Evolutionary conservation across 2,888 invertebrate genomes (phyloP), one percentile per base, ranked within the genome.

Genomic region (Seladonia tumulorum): DNA sequence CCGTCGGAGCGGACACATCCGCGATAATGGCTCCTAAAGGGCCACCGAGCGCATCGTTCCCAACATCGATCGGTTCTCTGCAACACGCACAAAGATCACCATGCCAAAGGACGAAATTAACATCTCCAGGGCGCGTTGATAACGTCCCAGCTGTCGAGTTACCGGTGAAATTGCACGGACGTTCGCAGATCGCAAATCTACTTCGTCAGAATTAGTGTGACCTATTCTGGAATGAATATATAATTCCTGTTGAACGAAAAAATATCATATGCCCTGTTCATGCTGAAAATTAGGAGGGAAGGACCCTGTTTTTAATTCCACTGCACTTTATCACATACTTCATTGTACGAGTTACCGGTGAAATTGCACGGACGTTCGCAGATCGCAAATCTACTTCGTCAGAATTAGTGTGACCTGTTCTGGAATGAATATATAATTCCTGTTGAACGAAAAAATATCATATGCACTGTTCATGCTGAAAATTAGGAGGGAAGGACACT

Each of bases 11-110:
- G 76, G 88, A 81, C 82, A 83, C 81, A 81, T 86, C 63, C 73
- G 63, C 71, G 87, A 89, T 88, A 89, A 90, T 89, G 81, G 89
- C 75, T 66, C 82, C 81, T 82, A 82, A 82, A 86, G 83, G 86
- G 76, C 22, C 49, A 12, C 57, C 29, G 29, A 70, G 57, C 74
- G 71, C 57, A 80, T 84, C 82, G 79, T 75, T 75, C 25, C 63
- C 29, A 42, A 16, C 45, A 47, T 63, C 47, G 63, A 66, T 47
- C 35, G 25, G 35, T 14, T 49, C 49, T 22, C 35, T 66, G 7
- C 66, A 35, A 3, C 35, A 18, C 18, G 66, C 66, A 35, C 66
- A 35, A 66, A 66, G 66, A 66, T 66, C 29, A 7, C 66, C 66
- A 35, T 10, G 66, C 66, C 66, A 66, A 66, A 66, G 66, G 35